Evolutionary conservation across 1,140 invertebrate genomes (phyloP).

Genomic region (Lordiphosa mommai): DNA sequence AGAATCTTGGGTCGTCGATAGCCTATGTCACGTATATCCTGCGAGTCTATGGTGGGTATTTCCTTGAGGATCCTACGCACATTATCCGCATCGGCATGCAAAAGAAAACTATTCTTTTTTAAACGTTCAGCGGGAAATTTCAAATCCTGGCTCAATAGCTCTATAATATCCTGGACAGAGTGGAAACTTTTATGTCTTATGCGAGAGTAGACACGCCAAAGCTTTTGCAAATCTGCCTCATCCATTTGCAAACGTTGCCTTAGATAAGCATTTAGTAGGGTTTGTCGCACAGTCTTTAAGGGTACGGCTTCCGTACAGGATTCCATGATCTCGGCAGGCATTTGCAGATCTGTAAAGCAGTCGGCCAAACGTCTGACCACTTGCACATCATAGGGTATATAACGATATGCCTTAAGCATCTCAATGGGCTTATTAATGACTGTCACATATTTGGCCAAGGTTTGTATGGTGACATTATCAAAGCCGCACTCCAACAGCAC

Average conservation of each 20-base stretch:
- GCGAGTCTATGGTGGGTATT: slow-evolving; percentile 80
- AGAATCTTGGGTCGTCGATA: slow-evolving; percentile 81
- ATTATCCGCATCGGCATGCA: slow-evolving; percentile 81
- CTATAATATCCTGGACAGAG: slow-evolving; percentile 80
- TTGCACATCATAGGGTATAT: slow-evolving; percentile 51
- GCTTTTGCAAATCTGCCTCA: slow-evolving; percentile 79
- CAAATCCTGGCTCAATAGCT: slow-evolving; percentile 80
- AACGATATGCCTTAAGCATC: slow-evolving; percentile 48
- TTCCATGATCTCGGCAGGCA: slow-evolving; percentile 34
- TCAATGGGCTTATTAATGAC: slow-evolving; percentile 63
- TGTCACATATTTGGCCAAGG: slow-evolving; percentile 80
- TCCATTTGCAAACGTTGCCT: slow-evolving; percentile 80
- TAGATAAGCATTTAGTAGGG: slow-evolving; percentile 80
- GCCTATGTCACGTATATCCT: slow-evolving; percentile 80
- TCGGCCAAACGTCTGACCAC: slow-evolving; percentile 66
- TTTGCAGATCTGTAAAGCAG: slow-evolving; percentile 47
- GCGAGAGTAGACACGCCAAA: slow-evolving; percentile 81
- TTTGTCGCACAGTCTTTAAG: slow-evolving; percentile 80
- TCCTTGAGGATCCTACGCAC: slow-evolving; percentile 81
- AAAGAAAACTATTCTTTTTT: slow-evolving; percentile 81
- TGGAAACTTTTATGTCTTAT: slow-evolving; percentile 81
- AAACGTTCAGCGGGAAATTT: slow-evolving; percentile 80
- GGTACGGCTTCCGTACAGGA: slow-evolving; percentile 56
- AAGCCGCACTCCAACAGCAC: slow-evolving; percentile 82
- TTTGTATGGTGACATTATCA: slow-evolving; percentile 78